phyloP scores from a whole-genome alignment of 2,113 vertebrate genomes.

The Orthonyx spaldingii region DNA sequence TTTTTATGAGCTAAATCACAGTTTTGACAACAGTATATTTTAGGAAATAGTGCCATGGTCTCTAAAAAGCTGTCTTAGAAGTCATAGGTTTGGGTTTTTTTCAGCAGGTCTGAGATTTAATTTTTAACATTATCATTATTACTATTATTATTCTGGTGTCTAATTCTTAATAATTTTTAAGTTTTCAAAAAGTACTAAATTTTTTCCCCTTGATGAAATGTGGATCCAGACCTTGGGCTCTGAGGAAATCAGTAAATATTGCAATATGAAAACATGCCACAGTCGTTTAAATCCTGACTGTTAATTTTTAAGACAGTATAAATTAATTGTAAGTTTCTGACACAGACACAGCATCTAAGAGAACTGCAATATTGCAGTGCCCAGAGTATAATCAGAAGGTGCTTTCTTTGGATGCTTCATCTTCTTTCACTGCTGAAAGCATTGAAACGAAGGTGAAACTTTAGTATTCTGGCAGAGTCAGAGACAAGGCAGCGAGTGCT shows the following conservation, averaged over 20 bases:
- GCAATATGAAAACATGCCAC: neutral
- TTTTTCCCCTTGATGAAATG: neutral
- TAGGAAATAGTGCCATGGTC: neutral
- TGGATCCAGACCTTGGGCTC: neutral
- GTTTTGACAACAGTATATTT: neutral
- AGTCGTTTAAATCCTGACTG: neutral
- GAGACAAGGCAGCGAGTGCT: neutral
- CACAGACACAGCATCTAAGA: neutral
- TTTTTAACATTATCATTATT: neutral
- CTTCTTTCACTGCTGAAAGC: neutral
- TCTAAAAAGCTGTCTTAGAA: neutral
- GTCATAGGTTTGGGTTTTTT: neutral
- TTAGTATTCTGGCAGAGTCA: neutral
- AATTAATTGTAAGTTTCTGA: neutral
- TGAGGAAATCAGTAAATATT: neutral
- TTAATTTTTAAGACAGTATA: neutral
- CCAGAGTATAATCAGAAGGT: neutral
- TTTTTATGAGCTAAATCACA: constrained; percentile 2
- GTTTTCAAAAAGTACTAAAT: neutral
- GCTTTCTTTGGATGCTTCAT: neutral
- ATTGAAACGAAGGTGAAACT: neutral
- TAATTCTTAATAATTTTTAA: neutral
- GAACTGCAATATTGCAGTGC: neutral
- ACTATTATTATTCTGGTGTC: neutral
- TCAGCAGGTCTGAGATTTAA: neutral